phyloP scores from a whole-genome alignment of 2,888 invertebrate species.

The Lymantria monacha region DNA sequence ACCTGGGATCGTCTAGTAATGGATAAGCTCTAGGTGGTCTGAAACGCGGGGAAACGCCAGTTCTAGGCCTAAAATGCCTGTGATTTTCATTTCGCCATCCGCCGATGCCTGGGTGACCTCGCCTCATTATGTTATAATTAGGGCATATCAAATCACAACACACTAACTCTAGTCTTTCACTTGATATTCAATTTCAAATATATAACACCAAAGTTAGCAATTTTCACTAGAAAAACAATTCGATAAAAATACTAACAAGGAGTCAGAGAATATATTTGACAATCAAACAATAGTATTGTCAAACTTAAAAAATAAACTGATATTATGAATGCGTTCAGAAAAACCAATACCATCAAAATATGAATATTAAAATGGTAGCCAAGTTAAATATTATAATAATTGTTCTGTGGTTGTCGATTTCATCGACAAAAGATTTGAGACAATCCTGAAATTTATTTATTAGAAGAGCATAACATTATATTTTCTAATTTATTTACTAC shows the following conservation, averaged over 20 bases:
- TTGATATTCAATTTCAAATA: constrained; percentile 15
- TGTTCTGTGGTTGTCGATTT: no score
- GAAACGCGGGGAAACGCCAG: constrained; percentile 54
- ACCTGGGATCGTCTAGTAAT: constrained; percentile 53
- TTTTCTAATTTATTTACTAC: no score
- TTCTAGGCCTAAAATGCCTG: constrained; percentile 67
- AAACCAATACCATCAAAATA: no score
- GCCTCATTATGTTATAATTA: constrained; percentile 65
- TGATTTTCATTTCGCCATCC: constrained; percentile 73
- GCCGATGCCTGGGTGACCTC: constrained; percentile 71
- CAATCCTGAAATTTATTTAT: no score
- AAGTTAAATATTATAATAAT: no score
- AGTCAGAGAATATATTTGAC: constrained; percentile 42
- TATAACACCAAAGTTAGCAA: background rate
- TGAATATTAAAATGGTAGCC: no score
- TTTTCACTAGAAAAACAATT: no score
- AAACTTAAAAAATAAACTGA: constrained; percentile 5
- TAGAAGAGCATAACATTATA: no score
- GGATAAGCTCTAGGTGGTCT: constrained; percentile 52
- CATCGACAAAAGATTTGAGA: no score
- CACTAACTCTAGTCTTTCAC: background rate
- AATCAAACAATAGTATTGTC: constrained; percentile 29
- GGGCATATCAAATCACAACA: constrained; percentile 43
- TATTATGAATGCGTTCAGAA: constrained; percentile 6
- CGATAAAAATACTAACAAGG: constrained; percentile 41